Evolutionary conservation across 2,888 invertebrate species (phyloP), one percentile per base, ranked within the genome.

Genomic region (Aelia acuminata): DNA sequence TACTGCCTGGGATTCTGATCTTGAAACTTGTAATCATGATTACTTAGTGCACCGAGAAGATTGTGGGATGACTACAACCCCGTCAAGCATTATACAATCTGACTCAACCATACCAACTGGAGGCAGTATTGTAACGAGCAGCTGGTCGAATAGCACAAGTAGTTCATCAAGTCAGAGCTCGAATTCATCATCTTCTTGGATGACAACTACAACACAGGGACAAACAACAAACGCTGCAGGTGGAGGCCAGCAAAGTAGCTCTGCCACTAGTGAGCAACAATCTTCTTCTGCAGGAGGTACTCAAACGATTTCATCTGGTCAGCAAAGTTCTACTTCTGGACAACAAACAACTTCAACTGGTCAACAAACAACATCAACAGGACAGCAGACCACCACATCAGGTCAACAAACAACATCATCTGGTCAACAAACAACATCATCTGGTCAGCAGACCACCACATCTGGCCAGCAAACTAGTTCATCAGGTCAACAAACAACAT

Each of bases 1-100:
- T 86, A 97, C 96, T 10, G 95, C 95, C 50, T 97, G 96, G 96
- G 96, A 96, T 92, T 94, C 94, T 89, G 92, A 93, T 87, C 92
- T 94, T 89, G 93, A 94, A 91, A 94, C 95, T 85, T 97, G 97
- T 92, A 96, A 97, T 92, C 94, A 96, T 92, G 94, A 94, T 57
- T 94, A 94, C 93, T 94, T 94, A 89, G 94, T 94, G 47, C 89
- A 90, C 39, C 88, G 91, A 88, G 89, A 89, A 20, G 91, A 91
- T 84, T 91, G 91, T 88, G 91, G 90, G 10, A 75, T 89, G 84
- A 70, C 90, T 26, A 90, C 90, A 18, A 90, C 90, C 22, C 90
- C 90, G n/a, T 88, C 90, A 57, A 90, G 88, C 57, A 86, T 90
- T 22, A 89, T 90, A 84, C 90, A 91, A 84, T 91, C 91, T 13